Evolutionary conservation across 2,888 invertebrate genomes (phyloP).

Genomic region (Halictus quadricinctus): DNA sequence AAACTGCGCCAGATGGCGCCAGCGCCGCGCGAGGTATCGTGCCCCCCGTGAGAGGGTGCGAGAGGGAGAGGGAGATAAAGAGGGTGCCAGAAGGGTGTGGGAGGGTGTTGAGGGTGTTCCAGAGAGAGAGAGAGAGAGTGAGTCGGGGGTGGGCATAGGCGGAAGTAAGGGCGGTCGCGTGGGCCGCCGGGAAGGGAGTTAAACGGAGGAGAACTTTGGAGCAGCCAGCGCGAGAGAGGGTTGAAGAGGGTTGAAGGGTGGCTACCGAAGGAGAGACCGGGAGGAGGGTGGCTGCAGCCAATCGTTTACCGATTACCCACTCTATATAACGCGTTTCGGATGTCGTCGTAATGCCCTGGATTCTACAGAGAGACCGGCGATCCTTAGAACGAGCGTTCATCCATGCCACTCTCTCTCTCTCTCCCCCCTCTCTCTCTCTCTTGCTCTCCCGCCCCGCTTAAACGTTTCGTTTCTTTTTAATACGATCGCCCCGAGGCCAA

Average conservation of each 20-base stretch:
- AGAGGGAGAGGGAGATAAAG: slow-evolving; percentile 46
- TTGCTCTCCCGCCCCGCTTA: slow-evolving; percentile 11
- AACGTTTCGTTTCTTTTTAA: slow-evolving; percentile 52
- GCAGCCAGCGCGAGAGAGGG: slow-evolving; percentile 42
- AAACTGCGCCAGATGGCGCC: slow-evolving; percentile 82
- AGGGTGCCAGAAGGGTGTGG: slow-evolving; percentile 47
- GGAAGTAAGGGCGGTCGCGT: slow-evolving; percentile 71
- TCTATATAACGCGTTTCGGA: slow-evolving; percentile 79
- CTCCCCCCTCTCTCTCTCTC: background rate
- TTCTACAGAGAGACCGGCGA: slow-evolving; percentile 61
- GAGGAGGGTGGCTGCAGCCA: slow-evolving; percentile 75
- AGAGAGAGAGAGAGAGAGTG: slow-evolving; percentile 35
- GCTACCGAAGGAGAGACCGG: slow-evolving; percentile 41
- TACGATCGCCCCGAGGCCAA: background rate
- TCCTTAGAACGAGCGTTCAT: slow-evolving; percentile 50
- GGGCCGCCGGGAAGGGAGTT: slow-evolving; percentile 68
- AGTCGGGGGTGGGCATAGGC: slow-evolving; percentile 56
- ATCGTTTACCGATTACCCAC: slow-evolving; percentile 82
- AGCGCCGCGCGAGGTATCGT: slow-evolving; percentile 66
- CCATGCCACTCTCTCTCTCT: background rate
- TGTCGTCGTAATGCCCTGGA: slow-evolving; percentile 76
- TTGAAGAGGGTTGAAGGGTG: slow-evolving; percentile 33
- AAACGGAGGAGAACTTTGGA: slow-evolving; percentile 72
- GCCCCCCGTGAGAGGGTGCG: slow-evolving; percentile 18
- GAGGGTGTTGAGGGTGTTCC: slow-evolving; percentile 30